These are phyloP conservation scores for Noctua comes DNA, from an alignment of 2,888 invertebrate genomes.

Conservation along the genomic window DNA sequence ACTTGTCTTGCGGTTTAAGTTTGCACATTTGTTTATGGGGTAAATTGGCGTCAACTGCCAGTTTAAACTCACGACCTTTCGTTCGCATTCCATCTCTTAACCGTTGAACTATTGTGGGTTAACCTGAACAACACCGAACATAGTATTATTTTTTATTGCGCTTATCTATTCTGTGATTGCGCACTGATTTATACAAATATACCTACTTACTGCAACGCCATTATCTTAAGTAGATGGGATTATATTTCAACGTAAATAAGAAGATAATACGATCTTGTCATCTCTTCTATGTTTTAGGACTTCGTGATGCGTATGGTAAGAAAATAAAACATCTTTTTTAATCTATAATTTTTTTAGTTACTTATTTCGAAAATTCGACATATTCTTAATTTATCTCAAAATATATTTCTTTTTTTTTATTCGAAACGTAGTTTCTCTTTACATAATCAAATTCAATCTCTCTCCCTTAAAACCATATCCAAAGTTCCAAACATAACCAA, in stretches of 20 bases:
- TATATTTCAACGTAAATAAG: not conserved
- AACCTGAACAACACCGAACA: not conserved
- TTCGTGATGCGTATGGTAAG: not conserved
- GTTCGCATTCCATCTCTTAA: not conserved
- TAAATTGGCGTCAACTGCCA: not conserved
- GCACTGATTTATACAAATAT: constrained; percentile 4
- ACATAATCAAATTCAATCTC: constrained; percentile 15
- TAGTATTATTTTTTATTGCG: not conserved
- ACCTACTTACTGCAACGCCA: not conserved
- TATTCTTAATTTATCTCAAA: not conserved
- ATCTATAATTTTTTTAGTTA: constrained; percentile 29
- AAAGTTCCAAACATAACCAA: not conserved
- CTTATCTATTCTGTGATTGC: constrained; percentile 12
- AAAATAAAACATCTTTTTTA: not conserved
- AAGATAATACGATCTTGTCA: not conserved
- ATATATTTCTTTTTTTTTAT: constrained; percentile 5
- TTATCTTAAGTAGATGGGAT: not conserved
- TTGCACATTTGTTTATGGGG: not conserved
- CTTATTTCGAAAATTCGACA: not conserved
- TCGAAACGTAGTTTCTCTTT: not conserved
- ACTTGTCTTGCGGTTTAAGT: no score
- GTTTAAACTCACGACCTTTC: not conserved
- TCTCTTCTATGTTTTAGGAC: not conserved
- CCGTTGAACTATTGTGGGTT: not conserved
- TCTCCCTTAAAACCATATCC: constrained; percentile 1